Percentiles rank a stretch among this genome's conserved stretches.
These are phyloP conservation scores for Melinopterus prodromus DNA, from an alignment of 2,888 invertebrate genomes.

Conservation along the genomic window DNA sequence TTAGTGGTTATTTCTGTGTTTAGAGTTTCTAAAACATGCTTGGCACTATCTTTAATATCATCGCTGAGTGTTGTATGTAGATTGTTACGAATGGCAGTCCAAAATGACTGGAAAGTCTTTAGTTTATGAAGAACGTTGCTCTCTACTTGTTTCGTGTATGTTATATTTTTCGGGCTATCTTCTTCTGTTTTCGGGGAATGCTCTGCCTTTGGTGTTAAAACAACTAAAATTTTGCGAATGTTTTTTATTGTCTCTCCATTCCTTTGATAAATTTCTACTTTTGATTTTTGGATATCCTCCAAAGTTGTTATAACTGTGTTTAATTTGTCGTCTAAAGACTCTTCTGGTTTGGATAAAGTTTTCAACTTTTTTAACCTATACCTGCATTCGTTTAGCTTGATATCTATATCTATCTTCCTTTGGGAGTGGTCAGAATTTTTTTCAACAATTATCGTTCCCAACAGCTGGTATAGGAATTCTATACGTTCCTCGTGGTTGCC, in stretches of 20 bases:
- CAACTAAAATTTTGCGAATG: slow-evolving; percentile 8
- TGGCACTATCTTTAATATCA: not conserved
- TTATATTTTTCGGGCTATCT: not conserved
- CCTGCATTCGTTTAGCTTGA: not conserved
- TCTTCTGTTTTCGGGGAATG: not conserved
- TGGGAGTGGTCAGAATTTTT: slow-evolving; percentile 14
- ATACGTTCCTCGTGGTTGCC: not conserved
- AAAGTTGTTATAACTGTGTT: not conserved
- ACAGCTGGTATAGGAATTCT: slow-evolving; percentile 11
- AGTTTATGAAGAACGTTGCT: slow-evolving; percentile 7
- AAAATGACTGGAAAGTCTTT: slow-evolving; percentile 13
- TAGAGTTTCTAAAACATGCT: not conserved
- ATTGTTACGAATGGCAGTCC: slow-evolving; percentile 11
- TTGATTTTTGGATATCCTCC: slow-evolving; percentile 9
- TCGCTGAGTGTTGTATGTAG: slow-evolving; percentile 16
- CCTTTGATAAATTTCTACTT: slow-evolving; percentile 9
- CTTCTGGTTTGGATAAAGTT: not conserved
- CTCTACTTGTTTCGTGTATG: slow-evolving; percentile 11
- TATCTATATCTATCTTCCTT: slow-evolving; percentile 15
- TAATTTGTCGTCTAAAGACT: not conserved
- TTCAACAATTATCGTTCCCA: slow-evolving; percentile 16
- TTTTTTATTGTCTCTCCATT: not conserved
- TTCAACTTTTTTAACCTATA: not conserved
- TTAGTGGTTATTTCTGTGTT: slow-evolving; percentile 10
- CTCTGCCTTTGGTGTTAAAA: not conserved